Conservation (phyloP, 1,140 invertebrate species). For the Brachionus rubens region DNA sequence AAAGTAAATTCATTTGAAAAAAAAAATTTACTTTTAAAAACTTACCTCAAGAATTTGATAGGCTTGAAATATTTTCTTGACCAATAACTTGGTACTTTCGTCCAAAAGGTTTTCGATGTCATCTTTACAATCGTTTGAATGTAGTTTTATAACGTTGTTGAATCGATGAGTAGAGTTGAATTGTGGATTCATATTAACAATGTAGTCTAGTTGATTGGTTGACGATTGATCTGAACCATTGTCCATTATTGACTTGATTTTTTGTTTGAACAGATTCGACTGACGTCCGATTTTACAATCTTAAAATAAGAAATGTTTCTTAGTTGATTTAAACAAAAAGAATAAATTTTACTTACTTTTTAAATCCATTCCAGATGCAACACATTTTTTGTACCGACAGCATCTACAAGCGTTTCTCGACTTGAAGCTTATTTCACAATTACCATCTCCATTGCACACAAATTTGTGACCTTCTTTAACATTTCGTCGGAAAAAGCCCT, state of each 20-base stretch:
- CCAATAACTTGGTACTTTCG: background rate
- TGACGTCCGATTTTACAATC: conserved; percentile 38
- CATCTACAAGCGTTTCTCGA: conserved; percentile 91
- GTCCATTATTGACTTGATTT: conserved; percentile 26
- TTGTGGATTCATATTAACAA: background rate
- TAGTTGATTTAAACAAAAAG: background rate
- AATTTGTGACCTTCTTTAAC: conserved; percentile 76
- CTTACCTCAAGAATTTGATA: conserved; percentile 10
- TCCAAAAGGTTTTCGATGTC: conserved; percentile 6
- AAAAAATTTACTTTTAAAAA: background rate
- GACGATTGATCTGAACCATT: background rate
- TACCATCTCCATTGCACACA: conserved; percentile 52
- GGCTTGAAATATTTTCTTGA: conserved; percentile 8
- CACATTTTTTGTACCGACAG: conserved; percentile 83
- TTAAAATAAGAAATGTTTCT: background rate
- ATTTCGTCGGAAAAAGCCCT: conserved; percentile 92
- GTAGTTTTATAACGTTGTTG: background rate
- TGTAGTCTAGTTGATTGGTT: background rate
- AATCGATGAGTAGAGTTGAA: background rate
- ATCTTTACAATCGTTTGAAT: background rate
- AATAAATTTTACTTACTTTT: conserved; percentile 64
- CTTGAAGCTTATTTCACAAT: conserved; percentile 88
- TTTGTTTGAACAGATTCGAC: conserved; percentile 46
- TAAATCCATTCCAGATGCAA: conserved; percentile 89
- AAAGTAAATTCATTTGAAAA: background rate